A percentile compares a stretch with the other conserved stretches of the same genome.
Evolutionary conservation across 2,797 vertebrate species (phyloP).

Genomic region (Hyperoplus lanceolatus): DNA sequence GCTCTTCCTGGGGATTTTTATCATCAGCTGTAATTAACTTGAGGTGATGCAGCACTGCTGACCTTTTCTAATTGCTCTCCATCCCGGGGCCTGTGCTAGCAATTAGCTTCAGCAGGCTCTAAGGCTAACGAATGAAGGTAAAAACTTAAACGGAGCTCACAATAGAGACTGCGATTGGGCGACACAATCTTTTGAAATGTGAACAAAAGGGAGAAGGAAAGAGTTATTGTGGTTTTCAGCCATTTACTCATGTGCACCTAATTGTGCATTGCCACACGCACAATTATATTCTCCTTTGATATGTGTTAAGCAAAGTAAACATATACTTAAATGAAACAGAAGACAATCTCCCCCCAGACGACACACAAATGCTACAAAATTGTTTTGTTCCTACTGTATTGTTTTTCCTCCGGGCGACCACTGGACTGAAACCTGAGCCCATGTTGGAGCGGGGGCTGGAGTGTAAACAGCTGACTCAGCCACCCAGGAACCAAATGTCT

Average conservation of each 20-base stretch:
- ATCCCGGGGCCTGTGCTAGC: slow-evolving; percentile 57
- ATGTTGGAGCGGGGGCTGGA: slow-evolving; percentile 49
- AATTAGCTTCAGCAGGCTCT: slow-evolving; percentile 70
- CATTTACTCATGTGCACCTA: background rate
- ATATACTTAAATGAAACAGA: slow-evolving; percentile 42
- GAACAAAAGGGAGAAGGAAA: slow-evolving; percentile 12
- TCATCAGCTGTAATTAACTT: slow-evolving; percentile 74
- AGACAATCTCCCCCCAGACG: slow-evolving; percentile 33
- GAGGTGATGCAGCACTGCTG: slow-evolving; percentile 70
- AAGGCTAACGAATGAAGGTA: slow-evolving; percentile 41
- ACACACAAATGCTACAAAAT: slow-evolving; percentile 11
- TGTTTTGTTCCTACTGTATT: slow-evolving; percentile 36
- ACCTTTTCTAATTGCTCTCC: slow-evolving; percentile 78
- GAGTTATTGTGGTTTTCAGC: slow-evolving; percentile 1
- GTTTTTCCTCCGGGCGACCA: slow-evolving; percentile 37
- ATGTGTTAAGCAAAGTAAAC: slow-evolving; percentile 33
- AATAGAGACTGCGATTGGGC: slow-evolving; percentile 27
- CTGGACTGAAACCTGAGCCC: slow-evolving; percentile 63
- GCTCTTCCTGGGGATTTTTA: slow-evolving; percentile 63
- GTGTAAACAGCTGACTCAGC: slow-evolving; percentile 80
- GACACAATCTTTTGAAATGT: slow-evolving; percentile 27
- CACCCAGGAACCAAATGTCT: slow-evolving; percentile 80
- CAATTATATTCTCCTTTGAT: slow-evolving; percentile 25
- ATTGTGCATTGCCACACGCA: background rate
- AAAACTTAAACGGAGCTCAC: slow-evolving; percentile 32